Conservation (phyloP, 2,888 invertebrate species). For the Tipula helvola region DNA sequence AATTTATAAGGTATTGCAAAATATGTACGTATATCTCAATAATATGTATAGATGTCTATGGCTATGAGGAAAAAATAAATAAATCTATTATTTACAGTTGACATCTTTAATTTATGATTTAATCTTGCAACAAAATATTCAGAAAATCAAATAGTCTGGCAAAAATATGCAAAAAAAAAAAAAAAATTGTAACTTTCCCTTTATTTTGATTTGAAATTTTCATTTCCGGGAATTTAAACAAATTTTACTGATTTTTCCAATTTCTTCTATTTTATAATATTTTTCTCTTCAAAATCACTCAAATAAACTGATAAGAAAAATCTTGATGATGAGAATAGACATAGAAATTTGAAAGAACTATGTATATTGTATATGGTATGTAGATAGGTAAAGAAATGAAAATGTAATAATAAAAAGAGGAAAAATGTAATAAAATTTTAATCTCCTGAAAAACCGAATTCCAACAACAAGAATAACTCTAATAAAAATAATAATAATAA, state of each 20-base stretch:
- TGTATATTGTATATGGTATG: background rate
- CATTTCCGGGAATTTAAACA: slow-evolving; percentile 8
- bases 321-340: background rate
- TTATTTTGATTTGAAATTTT: slow-evolving; percentile 8
- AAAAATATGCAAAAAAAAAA: slow-evolving; percentile 5
- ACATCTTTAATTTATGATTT: background rate
- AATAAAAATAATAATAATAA: background rate
- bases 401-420: slow-evolving; percentile 4
- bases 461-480: background rate
- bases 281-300: background rate
- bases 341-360: background rate
- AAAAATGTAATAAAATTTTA: slow-evolving; percentile 9
- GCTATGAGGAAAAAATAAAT: background rate
- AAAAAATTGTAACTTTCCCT: slow-evolving; percentile 4
- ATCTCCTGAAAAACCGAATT: slow-evolving; percentile 5
- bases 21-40: background rate
- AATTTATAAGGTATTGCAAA: background rate
- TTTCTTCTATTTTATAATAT: background rate
- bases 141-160: slow-evolving; percentile 7
- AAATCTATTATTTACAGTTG: background rate
- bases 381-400: background rate
- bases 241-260: background rate
- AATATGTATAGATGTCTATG: background rate
- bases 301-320: background rate
- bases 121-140: background rate